Base-by-base conservation (phyloP, 1,140 invertebrate genomes). In the Megalonaias nervosa region DNA sequence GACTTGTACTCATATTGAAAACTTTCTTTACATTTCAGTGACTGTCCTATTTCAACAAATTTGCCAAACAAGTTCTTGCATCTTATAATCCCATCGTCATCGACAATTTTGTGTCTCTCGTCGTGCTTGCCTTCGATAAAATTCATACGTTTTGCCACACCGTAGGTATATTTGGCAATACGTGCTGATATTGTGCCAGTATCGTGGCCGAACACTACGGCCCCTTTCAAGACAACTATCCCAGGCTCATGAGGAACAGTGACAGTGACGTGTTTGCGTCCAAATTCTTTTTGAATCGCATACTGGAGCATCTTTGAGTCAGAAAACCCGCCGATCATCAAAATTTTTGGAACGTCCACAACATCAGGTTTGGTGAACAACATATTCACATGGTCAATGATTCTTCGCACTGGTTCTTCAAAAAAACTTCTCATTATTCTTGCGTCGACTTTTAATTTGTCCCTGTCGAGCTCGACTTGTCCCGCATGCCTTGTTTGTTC, bases 51-150 rank as follows among this genome's bases (percentile, higher is more conserved):
- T 48, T 68, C 71, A 15, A 78, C 76, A 72, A 70, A 68, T 26
- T 31, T 59, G 19, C 67, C 70, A 73, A 78, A 78, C 21, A 79
- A 61, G 59, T 79, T 67, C 55, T 79, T 74, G n/a, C 75, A 79
- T 59, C 70, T 74, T 19, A 57, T 17, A 17, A 48, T 68, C 3
- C 58, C 60, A n/a, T 55, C 72, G 31, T 69, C 61, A 17, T n/a
- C 21, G 19, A 74, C 13, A n/a, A 70, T 79, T 61, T 79, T 79
- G 38, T 19, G 19, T 26, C 69, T 69, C n/a, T 62, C 6, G 38
- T 48, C 61, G 64, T 77, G 75, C n/a, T 60, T 26, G 15, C 70
- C 70, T 65, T 71, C 64, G 31, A 66, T 23, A 67, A 77, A 77
- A 67, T 77, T 66, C 38, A 9, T 48, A 48, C 38, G 38, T 48